phyloP scores from a whole-genome alignment of 2,888 invertebrate genomes.

The Esperia sulphurella region DNA sequence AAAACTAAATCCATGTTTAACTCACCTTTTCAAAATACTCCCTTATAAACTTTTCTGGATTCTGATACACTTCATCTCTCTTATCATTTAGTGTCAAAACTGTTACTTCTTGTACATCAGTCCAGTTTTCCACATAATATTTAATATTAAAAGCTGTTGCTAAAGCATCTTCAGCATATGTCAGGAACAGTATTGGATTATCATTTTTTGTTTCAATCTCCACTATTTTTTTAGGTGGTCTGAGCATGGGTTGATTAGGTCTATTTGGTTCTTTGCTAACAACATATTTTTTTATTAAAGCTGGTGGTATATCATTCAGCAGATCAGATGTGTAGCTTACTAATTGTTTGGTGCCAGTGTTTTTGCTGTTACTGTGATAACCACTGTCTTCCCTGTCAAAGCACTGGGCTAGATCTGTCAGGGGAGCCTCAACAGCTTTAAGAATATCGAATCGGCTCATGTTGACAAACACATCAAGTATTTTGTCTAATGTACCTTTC shows the following conservation, averaged over 20 bases:
- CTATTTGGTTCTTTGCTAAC: slow-evolving; percentile 42
- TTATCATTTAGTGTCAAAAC: slow-evolving; percentile 69
- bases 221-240: slow-evolving; percentile 28
- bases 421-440: slow-evolving; percentile 63
- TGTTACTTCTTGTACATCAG: slow-evolving; percentile 52
- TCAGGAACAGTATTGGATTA: slow-evolving; percentile 65
- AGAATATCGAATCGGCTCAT: slow-evolving; percentile 75
- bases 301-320: slow-evolving; percentile 58
- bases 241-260: slow-evolving; percentile 34
- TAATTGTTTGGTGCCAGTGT: slow-evolving; percentile 50
- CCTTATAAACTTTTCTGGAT: slow-evolving; percentile 76
- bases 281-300: slow-evolving; percentile 52
- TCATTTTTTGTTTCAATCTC: slow-evolving; percentile 40
- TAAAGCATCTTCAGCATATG: slow-evolving; percentile 75
- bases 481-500: slow-evolving; percentile 75
- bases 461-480: slow-evolving; percentile 66
- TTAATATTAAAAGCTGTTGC: slow-evolving; percentile 66
- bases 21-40: slow-evolving; percentile 78
- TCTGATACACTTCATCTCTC: slow-evolving; percentile 70
- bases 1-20: neutral
- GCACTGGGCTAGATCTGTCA: slow-evolving; percentile 52
- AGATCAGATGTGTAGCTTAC: slow-evolving; percentile 53
- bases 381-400: slow-evolving; percentile 68
- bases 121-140: slow-evolving; percentile 66
- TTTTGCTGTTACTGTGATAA: slow-evolving; percentile 57